Percentiles rank a stretch among this genome's conserved stretches.
Conservation (phyloP, 2,113 vertebrate species). For the Heloderma charlesbogerti region DNA sequence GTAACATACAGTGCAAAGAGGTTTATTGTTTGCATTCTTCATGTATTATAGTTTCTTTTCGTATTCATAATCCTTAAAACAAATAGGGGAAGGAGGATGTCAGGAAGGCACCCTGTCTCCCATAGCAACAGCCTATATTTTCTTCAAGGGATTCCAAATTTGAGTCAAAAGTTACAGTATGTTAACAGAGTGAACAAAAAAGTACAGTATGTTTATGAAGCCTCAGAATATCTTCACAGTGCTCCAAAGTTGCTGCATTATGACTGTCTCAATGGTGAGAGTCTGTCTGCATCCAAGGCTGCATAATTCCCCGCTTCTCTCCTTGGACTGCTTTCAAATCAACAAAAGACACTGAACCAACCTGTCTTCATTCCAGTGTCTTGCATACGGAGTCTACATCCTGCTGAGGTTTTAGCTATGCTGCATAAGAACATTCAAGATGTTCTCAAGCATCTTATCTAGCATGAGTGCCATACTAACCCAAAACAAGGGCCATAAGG, state of each 20-base stretch:
- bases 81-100: not conserved
- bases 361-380: not conserved
- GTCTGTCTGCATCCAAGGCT: not conserved
- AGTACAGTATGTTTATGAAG: not conserved
- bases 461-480: not conserved
- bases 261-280: not conserved
- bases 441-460: not conserved
- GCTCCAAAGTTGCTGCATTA: not conserved
- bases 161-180: not conserved
- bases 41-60: not conserved
- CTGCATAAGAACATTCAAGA: not conserved
- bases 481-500: not conserved
- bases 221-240: not conserved
- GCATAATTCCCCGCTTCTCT: not conserved
- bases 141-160: not conserved
- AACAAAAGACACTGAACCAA: not conserved
- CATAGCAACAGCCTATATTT: not conserved
- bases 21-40: not conserved
- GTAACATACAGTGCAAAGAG: not conserved
- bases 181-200: not conserved
- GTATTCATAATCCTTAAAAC: not conserved
- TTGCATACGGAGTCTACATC: not conserved
- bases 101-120: not conserved
- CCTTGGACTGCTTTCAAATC: no score
- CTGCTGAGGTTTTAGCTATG: not conserved